Evolutionary conservation across 2,888 invertebrate genomes (phyloP).

Genomic region (Drosophila histrio): DNA sequence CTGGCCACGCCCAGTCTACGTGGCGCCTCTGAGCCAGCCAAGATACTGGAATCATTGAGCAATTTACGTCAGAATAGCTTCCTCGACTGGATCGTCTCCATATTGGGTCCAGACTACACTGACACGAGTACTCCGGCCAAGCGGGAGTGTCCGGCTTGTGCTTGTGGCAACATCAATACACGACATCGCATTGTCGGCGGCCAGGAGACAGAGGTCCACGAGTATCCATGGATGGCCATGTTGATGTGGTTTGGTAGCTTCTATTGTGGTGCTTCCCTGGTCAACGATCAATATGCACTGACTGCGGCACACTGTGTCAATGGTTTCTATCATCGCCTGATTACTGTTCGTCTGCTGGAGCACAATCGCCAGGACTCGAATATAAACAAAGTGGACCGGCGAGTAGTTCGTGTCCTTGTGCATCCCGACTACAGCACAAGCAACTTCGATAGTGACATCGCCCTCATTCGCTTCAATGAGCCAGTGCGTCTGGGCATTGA

Average conservation of each 20-base stretch:
- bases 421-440: slow-evolving; percentile 89
- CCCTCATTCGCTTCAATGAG: slow-evolving; percentile 88
- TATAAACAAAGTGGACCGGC: slow-evolving; percentile 76
- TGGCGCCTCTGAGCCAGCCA: slow-evolving; percentile 53
- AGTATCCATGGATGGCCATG: slow-evolving; percentile 89
- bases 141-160: slow-evolving; percentile 73
- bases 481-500: slow-evolving; percentile 86
- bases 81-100: slow-evolving; percentile 75
- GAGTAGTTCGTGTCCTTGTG: slow-evolving; percentile 85
- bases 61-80: slow-evolving; percentile 71
- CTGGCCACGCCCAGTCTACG: slow-evolving; percentile 52
- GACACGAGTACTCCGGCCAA: slow-evolving; percentile 53
- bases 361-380: slow-evolving; percentile 87
- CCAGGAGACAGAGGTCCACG: slow-evolving; percentile 89
- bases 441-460: slow-evolving; percentile 93
- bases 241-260: slow-evolving; percentile 86
- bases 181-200: slow-evolving; percentile 91
- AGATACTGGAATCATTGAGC: slow-evolving; percentile 57
- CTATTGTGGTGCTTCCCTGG: slow-evolving; percentile 91
- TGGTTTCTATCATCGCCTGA: slow-evolving; percentile 86
- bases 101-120: slow-evolving; percentile 63
- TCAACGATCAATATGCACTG: slow-evolving; percentile 89
- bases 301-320: slow-evolving; percentile 91
- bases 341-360: slow-evolving; percentile 89
- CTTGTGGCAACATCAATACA: slow-evolving; percentile 89